Evolutionary conservation across 2,797 vertebrate genomes (phyloP).

Genomic region (Cynodonichthys magdalenae): DNA sequence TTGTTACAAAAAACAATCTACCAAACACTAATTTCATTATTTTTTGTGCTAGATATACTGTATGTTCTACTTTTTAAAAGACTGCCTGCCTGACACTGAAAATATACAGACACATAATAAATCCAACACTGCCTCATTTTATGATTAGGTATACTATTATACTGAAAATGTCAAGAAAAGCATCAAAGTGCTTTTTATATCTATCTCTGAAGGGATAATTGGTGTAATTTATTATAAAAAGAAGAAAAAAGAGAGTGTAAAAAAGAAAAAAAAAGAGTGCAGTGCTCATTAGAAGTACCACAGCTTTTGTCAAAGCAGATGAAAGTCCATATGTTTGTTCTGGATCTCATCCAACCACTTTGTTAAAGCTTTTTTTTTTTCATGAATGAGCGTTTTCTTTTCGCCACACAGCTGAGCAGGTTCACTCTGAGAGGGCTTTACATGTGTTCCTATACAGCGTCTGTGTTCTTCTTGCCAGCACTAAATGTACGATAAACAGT

Average conservation of each 20-base stretch:
- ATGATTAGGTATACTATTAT: background rate
- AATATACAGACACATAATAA: background rate
- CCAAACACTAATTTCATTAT: no score
- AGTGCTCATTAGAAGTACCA: conserved; percentile 4
- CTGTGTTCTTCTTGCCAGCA: conserved; percentile 14
- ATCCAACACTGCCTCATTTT: background rate
- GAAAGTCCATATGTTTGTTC: conserved; percentile 43
- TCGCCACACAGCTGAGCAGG: conserved; percentile 20
- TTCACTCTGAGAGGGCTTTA: conserved; percentile 18
- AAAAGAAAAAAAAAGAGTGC: conserved; percentile 13
- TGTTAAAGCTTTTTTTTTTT: conserved; percentile 28
- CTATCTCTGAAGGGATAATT: background rate
- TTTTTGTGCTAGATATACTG: no score
- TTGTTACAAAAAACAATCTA: no score
- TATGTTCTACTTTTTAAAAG: background rate
- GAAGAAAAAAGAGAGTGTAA: conserved; percentile 23
- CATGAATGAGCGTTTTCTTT: conserved; percentile 24
- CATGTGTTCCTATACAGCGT: conserved; percentile 15
- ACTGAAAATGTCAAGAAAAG: conserved; percentile 7
- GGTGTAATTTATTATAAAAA: conserved; percentile 10
- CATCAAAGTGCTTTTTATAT: conserved; percentile 17
- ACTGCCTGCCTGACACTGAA: background rate
- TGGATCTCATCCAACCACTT: conserved; percentile 41
- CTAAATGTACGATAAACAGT: conserved; percentile 51
- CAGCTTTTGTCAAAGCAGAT: conserved; percentile 30